Base-by-base conservation (phyloP, 2,797 vertebrate genomes). In the Cynodonichthys magdalenae region DNA sequence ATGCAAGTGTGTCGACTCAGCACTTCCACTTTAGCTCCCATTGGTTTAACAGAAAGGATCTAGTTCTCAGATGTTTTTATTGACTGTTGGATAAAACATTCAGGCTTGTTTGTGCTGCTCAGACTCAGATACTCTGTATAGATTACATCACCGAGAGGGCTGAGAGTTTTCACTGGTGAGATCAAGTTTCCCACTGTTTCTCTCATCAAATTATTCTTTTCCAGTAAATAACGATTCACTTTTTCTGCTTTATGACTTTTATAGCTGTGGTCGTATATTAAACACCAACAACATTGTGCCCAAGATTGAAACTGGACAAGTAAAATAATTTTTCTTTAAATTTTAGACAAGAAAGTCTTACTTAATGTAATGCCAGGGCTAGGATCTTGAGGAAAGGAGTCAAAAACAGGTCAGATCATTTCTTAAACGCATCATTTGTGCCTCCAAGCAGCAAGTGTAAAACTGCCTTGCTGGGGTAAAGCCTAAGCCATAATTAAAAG, bases 1-100 rank as follows among this genome's bases (percentile, higher is more conserved):
- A 91, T 85, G 80, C 77, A 60, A 60, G 76, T 75, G 62, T 82
- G 87, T 65, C 53, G 71, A 93, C 77, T 92, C 89, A 92, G 90
- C 87, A 77, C 74, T 84, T 83, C 75, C 57, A 70, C 59, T 19
- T 67, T 75, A 72, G 67, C 87, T 75, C 77, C 76, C 59, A 51
- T 72, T 66, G 61, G 69, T 66, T 52, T 61, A 4, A 15, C 1
- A 56, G 58, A 54, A 72, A 27, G 29, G 9, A 60, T 62, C 69
- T 70, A 52, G 41, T 74, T 77, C 75, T 77, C 74, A 53, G 64
- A 63, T 57, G 67, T 15, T 52, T 91, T 90, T 88, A 90, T 79
- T 71, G 82, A 71, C 84, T 77, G 82, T 71, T 75, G 75, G 56
- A 56, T 69, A 80, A 50, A 81, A 68, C 15, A 74, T 63, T 82